Evolutionary conservation across 2,888 invertebrate species (phyloP).

Genomic region (Cactoblastis cactorum): DNA sequence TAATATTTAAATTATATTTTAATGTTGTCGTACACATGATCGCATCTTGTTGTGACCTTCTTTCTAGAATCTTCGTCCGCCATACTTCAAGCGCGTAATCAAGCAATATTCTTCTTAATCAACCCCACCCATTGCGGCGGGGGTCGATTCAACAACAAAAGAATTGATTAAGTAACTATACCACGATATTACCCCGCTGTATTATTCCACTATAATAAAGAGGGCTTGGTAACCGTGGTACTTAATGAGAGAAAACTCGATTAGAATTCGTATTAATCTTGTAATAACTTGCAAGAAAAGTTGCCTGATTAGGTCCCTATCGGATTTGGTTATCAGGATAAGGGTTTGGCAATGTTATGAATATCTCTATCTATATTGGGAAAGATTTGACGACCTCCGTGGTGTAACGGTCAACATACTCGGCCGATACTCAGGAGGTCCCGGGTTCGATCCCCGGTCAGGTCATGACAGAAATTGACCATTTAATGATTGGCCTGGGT

Average conservation of each 20-base stretch:
- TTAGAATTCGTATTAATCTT: conserved; percentile 78
- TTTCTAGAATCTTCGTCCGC: conserved; percentile 45
- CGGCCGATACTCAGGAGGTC: too few relatives aligned
- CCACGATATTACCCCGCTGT: conserved; percentile 73
- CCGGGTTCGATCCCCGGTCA: too few relatives aligned
- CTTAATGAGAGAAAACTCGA: conserved; percentile 79
- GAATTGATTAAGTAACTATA: conserved; percentile 79
- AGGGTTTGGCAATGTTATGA: conserved; percentile 20
- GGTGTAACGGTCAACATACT: too few relatives aligned
- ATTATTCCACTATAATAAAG: conserved; percentile 77
- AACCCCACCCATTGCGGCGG: conserved; percentile 70
- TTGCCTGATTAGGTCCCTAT: conserved; percentile 53
- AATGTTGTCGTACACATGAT: too few relatives aligned
- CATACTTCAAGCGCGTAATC: conserved; percentile 74
- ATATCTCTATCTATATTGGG: too few relatives aligned
- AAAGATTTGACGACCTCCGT: too few relatives aligned
- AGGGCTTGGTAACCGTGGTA: conserved; percentile 75
- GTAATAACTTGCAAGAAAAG: conserved; percentile 63
- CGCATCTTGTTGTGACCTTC: conserved; percentile 32
- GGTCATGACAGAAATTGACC: too few relatives aligned
- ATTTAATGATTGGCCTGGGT: too few relatives aligned
- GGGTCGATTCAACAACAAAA: conserved; percentile 76
- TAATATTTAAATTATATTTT: too few relatives aligned
- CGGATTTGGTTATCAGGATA: conserved; percentile 25
- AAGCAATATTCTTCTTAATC: conserved; percentile 79